Evolutionary conservation across 2,113 vertebrate species (phyloP), one percentile per base, ranked within the genome.

Genomic region (Caracal caracal): DNA sequence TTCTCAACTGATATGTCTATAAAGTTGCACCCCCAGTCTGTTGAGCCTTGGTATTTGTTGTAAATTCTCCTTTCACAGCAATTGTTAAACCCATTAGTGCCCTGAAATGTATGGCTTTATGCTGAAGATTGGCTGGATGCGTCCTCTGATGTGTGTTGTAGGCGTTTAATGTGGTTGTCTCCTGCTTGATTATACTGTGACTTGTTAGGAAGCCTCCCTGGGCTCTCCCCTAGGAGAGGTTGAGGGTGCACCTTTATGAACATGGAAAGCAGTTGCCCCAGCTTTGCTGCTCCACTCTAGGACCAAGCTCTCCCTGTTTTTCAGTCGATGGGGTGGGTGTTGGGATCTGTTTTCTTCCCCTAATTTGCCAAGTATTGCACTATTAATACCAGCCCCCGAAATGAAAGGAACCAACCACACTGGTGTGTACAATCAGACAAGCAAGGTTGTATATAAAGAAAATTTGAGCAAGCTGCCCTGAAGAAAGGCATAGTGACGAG

Each of bases 401-500:
- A 96, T 95, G 40, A 75, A 97, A 95, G 97, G 98, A 98, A 97
- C 95, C 98, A 96, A 83, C 98, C 97, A 95, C 94, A 98, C 97
- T 95, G 98, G 98, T 98, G 97, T 98, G 97, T 97, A 95, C 98
- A 97, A 88, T 97, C 98, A 98, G 98, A 97, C 97, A 96, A 98
- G 97, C 98, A 97, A 98, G 98, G 98, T 98, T 98, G 97, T 98
- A 95, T 98, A 97, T 98, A 99, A 98, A 98, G 98, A 98, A 98
- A 94, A 97, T 98, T 98, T 99, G 98, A 99, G 98, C 98, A 7
- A 99, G 98, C 99, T 98, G 98, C 99, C 98, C 98, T 98, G 99
- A 99, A 99, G 99, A 99, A 98, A 99, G 99, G 99, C 98, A 98
- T 99, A 99, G 99, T 99, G 99, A 98, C 98, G 30, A 98, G 99